A percentile compares a stretch with the other conserved stretches of the same genome.
Evolutionary conservation across 1,140 invertebrate genomes (phyloP).

Genomic region (Campodea augens): DNA sequence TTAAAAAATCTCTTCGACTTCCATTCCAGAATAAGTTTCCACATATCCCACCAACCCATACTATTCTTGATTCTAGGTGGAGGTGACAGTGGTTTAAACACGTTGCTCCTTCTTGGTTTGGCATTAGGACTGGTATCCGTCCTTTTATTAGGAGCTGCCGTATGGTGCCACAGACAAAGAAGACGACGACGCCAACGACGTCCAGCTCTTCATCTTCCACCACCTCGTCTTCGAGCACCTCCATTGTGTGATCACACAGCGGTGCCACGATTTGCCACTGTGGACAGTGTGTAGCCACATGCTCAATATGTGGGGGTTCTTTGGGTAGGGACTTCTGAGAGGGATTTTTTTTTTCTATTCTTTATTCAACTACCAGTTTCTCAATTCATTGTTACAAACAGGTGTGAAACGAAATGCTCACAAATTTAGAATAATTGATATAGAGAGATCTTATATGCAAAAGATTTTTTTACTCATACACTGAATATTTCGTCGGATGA

Average conservation of each 20-base stretch:
- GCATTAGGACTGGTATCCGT: conserved; percentile 9
- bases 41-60: too few relatives aligned
- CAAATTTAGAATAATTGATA: too few relatives aligned
- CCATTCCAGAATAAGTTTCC: not conserved
- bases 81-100: conserved; percentile 12
- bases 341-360: too few relatives aligned
- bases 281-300: conserved; percentile 32
- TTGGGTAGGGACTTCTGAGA: too few relatives aligned
- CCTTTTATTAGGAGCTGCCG: conserved; percentile 16
- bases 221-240: conserved; percentile 22
- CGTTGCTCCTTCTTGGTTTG: conserved; percentile 16
- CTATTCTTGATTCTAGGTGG: conserved; percentile 12
- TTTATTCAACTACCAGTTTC: too few relatives aligned
- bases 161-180: conserved; percentile 20
- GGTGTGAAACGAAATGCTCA: too few relatives aligned
- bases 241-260: conserved; percentile 30
- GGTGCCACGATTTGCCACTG: conserved; percentile 29
- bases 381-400: too few relatives aligned
- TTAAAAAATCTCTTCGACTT: not conserved
- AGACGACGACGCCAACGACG: conserved; percentile 22
- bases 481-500: too few relatives aligned
- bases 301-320: too few relatives aligned
- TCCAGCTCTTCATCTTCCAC: conserved; percentile 20
- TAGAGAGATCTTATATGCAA: too few relatives aligned
- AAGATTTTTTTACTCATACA: too few relatives aligned